Percentiles rank a stretch among this genome's conserved stretches.
Evolutionary conservation across 1,140 invertebrate species (phyloP).

Genomic region (Zaprionus capensis): DNA sequence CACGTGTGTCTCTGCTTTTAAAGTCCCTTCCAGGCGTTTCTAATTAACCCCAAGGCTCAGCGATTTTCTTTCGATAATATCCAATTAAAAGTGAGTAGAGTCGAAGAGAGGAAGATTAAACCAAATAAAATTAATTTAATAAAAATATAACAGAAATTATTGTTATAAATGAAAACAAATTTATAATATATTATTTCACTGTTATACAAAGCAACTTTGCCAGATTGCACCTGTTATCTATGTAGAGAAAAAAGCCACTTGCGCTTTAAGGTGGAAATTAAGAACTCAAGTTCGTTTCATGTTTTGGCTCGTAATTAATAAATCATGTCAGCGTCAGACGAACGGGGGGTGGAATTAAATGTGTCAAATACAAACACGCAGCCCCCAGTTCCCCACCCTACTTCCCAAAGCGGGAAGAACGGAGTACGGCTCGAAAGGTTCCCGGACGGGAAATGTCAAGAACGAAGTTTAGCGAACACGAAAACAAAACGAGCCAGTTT

Average conservation of each 20-base stretch:
- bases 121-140: background rate
- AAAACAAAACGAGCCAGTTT: constrained; percentile 77
- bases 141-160: background rate
- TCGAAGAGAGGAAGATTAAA: background rate
- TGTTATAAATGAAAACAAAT: background rate
- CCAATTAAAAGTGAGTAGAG: background rate
- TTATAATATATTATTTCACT: background rate
- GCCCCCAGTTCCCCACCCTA: constrained; percentile 30
- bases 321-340: constrained; percentile 78
- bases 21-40: constrained; percentile 20
- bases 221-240: background rate
- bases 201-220: background rate
- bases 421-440: constrained; percentile 14
- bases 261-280: constrained; percentile 74
- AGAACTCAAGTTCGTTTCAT: constrained; percentile 82
- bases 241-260: constrained; percentile 3
- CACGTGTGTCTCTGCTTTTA: constrained; percentile 51
- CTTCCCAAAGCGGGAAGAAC: background rate
- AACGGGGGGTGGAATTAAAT: constrained; percentile 63
- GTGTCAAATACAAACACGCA: constrained; percentile 82
- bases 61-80: background rate
- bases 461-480: constrained; percentile 73
- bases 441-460: constrained; percentile 74
- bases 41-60: constrained; percentile 32
- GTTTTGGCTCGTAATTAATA: constrained; percentile 75